Percentiles rank a stretch among this genome's conserved stretches.
These are phyloP conservation scores for Glareola pratincola DNA, from an alignment of 2,113 vertebrate genomes.

Conservation along the genomic window DNA sequence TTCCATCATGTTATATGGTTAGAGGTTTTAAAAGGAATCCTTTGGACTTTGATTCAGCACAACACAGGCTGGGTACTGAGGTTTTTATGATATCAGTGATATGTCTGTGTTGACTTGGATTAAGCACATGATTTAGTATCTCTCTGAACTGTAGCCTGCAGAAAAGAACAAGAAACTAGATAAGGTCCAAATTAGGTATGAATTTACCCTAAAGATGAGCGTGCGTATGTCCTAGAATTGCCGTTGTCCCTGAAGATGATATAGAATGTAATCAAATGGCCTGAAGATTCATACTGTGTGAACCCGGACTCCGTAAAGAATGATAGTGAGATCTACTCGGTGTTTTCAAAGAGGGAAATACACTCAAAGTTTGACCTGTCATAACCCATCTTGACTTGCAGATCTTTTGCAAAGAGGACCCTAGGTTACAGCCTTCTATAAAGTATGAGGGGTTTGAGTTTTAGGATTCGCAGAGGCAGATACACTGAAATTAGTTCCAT, in stretches of 20 bases:
- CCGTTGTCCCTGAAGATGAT: neutral
- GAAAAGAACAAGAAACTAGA: neutral
- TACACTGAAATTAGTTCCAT: neutral
- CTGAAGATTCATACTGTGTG: neutral
- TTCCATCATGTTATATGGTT: neutral
- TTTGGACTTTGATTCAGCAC: neutral
- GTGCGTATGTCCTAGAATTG: neutral
- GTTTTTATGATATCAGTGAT: neutral
- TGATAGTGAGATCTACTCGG: neutral
- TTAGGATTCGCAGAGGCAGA: neutral
- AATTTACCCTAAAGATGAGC: neutral
- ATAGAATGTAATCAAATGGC: neutral
- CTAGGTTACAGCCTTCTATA: neutral
- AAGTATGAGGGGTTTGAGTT: neutral
- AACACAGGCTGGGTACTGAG: neutral
- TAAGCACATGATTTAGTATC: neutral
- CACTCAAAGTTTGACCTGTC: neutral
- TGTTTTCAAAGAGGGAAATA: neutral
- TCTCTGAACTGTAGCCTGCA: neutral
- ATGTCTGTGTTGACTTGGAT: neutral
- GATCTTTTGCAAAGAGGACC: neutral
- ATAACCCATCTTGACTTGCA: neutral
- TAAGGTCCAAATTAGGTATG: neutral
- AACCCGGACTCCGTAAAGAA: neutral
- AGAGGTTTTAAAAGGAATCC: neutral